These are phyloP conservation scores for Acutogordius australiensis DNA, from an alignment of 2,888 invertebrate species.

Conservation along the genomic window DNA sequence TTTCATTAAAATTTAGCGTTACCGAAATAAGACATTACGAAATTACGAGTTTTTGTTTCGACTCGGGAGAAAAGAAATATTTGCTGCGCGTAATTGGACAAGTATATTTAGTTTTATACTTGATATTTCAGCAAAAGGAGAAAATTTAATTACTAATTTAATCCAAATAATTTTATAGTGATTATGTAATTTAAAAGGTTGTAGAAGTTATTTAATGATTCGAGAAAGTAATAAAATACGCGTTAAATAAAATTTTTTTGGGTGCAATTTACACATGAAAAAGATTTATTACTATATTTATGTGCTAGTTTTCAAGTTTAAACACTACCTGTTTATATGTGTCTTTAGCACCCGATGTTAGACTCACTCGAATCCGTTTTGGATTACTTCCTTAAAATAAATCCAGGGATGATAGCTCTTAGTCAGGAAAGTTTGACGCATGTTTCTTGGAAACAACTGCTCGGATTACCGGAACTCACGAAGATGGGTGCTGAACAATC, in stretches of 20 bases:
- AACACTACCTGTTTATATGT: too few species aligned
- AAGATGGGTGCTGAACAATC: too few species aligned
- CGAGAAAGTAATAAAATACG: too few species aligned
- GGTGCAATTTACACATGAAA: too few species aligned
- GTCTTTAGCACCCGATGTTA: slow-evolving; percentile 1
- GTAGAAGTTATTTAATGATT: too few species aligned
- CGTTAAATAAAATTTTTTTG: too few species aligned
- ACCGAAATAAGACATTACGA: slow-evolving; percentile 11
- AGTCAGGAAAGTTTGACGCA: not conserved
- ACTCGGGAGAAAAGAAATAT: slow-evolving; percentile 5
- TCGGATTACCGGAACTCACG: too few species aligned
- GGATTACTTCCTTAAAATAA: not conserved
- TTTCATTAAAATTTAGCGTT: not conserved
- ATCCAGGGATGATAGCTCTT: not conserved
- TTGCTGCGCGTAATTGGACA: not conserved
- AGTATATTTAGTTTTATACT: not conserved
- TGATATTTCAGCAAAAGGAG: too few species aligned
- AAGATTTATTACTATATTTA: too few species aligned
- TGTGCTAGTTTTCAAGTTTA: too few species aligned
- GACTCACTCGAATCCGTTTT: not conserved
- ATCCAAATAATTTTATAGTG: too few species aligned
- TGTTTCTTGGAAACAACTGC: not conserved
- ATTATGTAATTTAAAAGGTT: not conserved
- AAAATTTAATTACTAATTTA: not conserved
- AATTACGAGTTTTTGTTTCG: not conserved